Evolutionary conservation across 2,113 vertebrate species (phyloP), one percentile per base, ranked within the genome.

Genomic region (Gasterosteus aculeatus): DNA sequence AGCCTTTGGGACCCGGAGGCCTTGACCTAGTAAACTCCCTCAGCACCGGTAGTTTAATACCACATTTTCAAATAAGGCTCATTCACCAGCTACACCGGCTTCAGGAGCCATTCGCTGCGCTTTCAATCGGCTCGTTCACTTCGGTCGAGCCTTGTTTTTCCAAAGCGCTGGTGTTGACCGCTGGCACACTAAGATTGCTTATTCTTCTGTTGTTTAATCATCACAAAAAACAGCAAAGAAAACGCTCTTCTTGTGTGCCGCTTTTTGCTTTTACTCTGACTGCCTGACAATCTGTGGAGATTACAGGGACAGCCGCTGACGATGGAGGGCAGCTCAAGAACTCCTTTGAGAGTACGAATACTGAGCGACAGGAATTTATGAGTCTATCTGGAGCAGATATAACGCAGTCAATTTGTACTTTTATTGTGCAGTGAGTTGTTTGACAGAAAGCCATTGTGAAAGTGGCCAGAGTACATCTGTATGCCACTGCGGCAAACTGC

Each of bases 41-140:
- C 46, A 72, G 69, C 61, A 87, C 49, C 64, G 64, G 80, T 67
- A 80, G 82, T 61, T 86, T 83, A 68, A 83, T 77, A 86, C 86
- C 77, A 76, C 70, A 51, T 70, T 69, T 12, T 71, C 89, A 76
- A 88, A 88, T 88, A 84, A 84, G 87, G 75, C 60, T 78, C 56
- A 16, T 57, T 78, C 51, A 79, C 80, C 74, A 71, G 59, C 60
- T 72, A 0, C 64, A 47, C 69, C 2, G 73, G 75, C 66, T 42
- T 18, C 57, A 47, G 72, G 51, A 78, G 44, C 14, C 54, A 56
- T 71, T 56, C 3, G 16, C 54, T 54, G 11, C 66, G n/a, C 71
- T 82, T 83, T 64, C 51, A 77, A 77, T 57, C 69, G 39, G 62
- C 75, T 75, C n/a, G 72, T 77, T 82, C 67, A 62, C 67, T 82